phyloP scores from a whole-genome alignment of 2,797 vertebrate genomes.

The Ceryle rudis region DNA sequence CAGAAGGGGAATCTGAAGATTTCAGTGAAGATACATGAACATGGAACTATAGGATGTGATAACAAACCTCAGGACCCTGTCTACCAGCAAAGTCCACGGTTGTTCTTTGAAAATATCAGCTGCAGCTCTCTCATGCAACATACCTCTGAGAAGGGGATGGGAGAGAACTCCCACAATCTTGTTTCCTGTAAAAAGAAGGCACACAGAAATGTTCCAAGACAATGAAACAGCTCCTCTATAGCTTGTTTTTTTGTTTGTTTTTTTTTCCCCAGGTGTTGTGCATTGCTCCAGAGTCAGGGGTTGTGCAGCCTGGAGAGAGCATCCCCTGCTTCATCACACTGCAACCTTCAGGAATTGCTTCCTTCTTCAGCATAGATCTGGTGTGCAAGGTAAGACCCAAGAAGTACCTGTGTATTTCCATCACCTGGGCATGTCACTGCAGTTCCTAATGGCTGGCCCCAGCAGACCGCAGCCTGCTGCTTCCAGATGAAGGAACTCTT shows the following conservation, averaged over 20 bases:
- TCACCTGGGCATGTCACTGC: background rate
- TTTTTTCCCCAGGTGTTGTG: constrained; percentile 51
- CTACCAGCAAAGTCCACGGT: background rate
- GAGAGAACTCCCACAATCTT: background rate
- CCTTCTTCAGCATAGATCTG: constrained; percentile 84
- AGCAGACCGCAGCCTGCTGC: background rate
- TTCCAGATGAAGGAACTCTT: background rate
- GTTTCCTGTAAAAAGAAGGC: background rate
- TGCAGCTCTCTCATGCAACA: background rate
- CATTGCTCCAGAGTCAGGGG: constrained; percentile 83
- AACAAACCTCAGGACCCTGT: background rate
- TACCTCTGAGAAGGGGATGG: background rate
- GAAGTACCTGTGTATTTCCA: background rate
- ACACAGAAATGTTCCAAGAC: background rate
- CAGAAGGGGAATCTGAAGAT: background rate
- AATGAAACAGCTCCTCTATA: background rate
- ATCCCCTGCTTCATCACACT: constrained; percentile 84
- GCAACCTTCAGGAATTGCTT: constrained; percentile 77
- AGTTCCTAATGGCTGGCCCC: background rate
- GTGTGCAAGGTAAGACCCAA: constrained; percentile 85
- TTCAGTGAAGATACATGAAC: background rate
- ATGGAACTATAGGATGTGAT: background rate
- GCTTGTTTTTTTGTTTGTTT: background rate
- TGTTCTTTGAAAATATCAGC: background rate
- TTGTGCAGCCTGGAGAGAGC: constrained; percentile 82